These are phyloP conservation scores for Eclectus roratus DNA, from an alignment of 2,113 vertebrate species.

Conservation along the genomic window DNA sequence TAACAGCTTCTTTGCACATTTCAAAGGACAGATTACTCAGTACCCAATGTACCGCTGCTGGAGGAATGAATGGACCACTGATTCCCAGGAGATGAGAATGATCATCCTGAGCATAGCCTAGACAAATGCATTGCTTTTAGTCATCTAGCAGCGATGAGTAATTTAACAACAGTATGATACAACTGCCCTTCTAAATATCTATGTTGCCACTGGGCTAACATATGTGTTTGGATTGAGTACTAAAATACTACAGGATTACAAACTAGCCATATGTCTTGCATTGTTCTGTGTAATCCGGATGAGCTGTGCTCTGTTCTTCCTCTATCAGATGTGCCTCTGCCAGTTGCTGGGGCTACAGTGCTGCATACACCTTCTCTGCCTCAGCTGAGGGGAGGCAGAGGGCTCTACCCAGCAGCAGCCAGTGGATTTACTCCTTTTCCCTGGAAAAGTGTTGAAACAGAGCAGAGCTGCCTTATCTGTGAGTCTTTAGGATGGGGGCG, in stretches of 20 bases:
- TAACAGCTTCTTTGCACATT: conserved; percentile 17
- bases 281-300: not conserved
- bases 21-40: conserved; percentile 20
- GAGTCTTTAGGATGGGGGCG: not conserved
- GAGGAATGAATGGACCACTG: not conserved
- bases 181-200: not conserved
- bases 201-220: not conserved
- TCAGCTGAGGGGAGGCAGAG: not conserved
- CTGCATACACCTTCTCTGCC: not conserved
- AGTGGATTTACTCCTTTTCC: not conserved
- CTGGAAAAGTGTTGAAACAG: not conserved
- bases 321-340: not conserved
- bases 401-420: not conserved
- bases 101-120: not conserved
- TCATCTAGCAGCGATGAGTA: not conserved
- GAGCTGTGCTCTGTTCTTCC: not conserved
- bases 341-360: not conserved
- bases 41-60: not conserved
- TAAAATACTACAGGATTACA: not conserved
- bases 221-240: not conserved
- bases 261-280: not conserved
- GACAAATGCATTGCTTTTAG: not conserved
- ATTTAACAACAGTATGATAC: not conserved
- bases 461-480: not conserved
- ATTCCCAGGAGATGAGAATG: not conserved